Base-by-base conservation (phyloP, 2,888 invertebrate genomes). In the Eupelmus urozonus region DNA sequence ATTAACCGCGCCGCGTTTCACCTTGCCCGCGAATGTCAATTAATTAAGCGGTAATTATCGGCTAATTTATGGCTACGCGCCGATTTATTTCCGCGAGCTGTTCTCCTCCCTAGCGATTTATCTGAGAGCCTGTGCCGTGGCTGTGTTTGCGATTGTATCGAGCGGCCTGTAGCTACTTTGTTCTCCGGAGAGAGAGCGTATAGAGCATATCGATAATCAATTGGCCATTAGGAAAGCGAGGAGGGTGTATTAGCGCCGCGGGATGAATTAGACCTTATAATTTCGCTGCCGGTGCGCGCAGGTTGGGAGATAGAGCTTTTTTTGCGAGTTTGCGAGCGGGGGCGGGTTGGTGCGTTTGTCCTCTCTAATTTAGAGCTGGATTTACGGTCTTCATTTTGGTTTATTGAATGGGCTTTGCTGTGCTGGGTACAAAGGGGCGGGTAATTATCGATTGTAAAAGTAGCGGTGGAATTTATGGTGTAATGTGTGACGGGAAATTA, bases 21-120 rank as follows among this genome's bases (percentile, higher is more conserved):
- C 55, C 57, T 67, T 60, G 45, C 34, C 4, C 59, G 16, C 57
- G 63, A 70, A 65, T 63, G 65, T 67, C 63, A 70, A 78, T 74
- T 78, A 74, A 78, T 74, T 78, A 78, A 55, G 40, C 45, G 66
- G 55, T 49, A 78, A 78, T 73, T 67, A 49, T 71, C 57, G 11
- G 18, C 34, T 65, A 65, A 71, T 76, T 71, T 72, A 76, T 59
- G n/a, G 59, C 2, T 65, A 34, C 16, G 9, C 5, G 18, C 25
- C 53, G n/a, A 55, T 62, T 69, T 45, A 69, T 69, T 51, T 53
- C 27, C 20, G 20, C 13, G 13, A 9, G 34, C 20, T 20, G 59
- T 0, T 11, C 62, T 45, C 16, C 23, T 40, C 23, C 67, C 9
- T 34, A 34, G 27, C 65, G 65, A 65, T 65, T 65, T 45, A 45